Evolutionary conservation across 1,140 invertebrate genomes (phyloP), one percentile per base, ranked within the genome.

Genomic region (Spodoptera litura): DNA sequence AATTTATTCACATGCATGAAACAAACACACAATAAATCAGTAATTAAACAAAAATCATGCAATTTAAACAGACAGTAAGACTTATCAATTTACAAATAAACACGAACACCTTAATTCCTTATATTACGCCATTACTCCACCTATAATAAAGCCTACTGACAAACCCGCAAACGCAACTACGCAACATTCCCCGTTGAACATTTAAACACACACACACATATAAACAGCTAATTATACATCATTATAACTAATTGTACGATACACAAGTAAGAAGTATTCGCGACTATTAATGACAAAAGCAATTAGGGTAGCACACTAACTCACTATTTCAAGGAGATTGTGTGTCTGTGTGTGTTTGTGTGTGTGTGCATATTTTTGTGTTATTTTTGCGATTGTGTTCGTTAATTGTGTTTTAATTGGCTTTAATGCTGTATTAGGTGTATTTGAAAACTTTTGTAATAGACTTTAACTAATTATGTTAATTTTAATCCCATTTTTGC

Each of bases 221-320:
- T 78, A 77, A 82, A 85, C 84, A 88, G 79, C 91, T 93, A 92
- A 94, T 94, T 94, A 94, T 90, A 91, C 90, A 90, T 93, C 91
- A 94, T 94, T 93, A 93, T 89, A 86, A 91, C 92, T 94, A 93
- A 94, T 94, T 92, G 91, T 92, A 93, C 91, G 88, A 91, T 92
- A 90, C 87, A 88, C 83, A 88, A 88, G 89, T 90, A 92, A 93
- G 91, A 93, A 94, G 90, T 91, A 94, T 92, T 91, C 87, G 90
- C 91, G 86, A 92, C 89, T 93, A 94, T 94, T 94, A 94, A 94
- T 92, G 92, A 94, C 92, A 92, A 93, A 92, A 91, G 91, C 91
- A 92, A 93, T 94, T 94, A 94, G 90, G 91, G 88, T 87, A 85
- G 76, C 88, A 91, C 90, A 92, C 90, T 71, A 59, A 61, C 52